Evolutionary conservation across 2,797 vertebrate genomes (phyloP), one percentile per base, ranked within the genome.

Genomic region (Scolopax bukidnonensis): DNA sequence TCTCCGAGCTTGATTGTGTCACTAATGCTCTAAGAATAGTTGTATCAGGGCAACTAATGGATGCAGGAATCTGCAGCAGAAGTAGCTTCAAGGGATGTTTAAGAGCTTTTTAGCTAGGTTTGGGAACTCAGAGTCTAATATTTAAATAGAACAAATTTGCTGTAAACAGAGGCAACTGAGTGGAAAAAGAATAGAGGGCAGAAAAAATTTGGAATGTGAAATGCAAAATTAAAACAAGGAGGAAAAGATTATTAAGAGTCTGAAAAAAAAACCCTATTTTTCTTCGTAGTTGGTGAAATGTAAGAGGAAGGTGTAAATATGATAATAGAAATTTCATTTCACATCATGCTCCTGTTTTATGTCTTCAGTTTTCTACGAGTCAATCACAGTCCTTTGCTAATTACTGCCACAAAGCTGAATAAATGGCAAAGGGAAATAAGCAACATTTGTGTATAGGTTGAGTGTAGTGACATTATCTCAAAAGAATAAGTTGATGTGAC

Each of bases 401-500:
- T 83, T 94, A 93, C 85, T 92, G 43, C 38, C 57, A 53, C 40
- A 78, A 95, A 94, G 41, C 63, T 73, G 65, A 95, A 93, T 84
- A 91, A 95, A 91, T 71, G 51, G 54, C 84, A 86, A 87, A 81
- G 54, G 82, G 47, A 95, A 94, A 79, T 90, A 95, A 91, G 84
- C 47, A 95, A 28, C 61, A 76, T 90, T 93, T 83, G 48, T 60
- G 60, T 60, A 54, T 60, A 74, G 87, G 69, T 61, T 95, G 94
- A 93, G 56, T 65, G 86, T 96, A 94, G 69, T 89, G 79, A 38
- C 76, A 33, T 93, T 96, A 89, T 94, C 93, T 94, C 93, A 69
- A 95, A 94, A 96, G 88, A 91, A 30, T 95, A 83, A 96, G 56
- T 74, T 92, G 89, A 96, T 92, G 38, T 96, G 92, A 93, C 80